Conservation (phyloP, 2,888 invertebrate genomes). For the Sarcophaga subvicina region DNA sequence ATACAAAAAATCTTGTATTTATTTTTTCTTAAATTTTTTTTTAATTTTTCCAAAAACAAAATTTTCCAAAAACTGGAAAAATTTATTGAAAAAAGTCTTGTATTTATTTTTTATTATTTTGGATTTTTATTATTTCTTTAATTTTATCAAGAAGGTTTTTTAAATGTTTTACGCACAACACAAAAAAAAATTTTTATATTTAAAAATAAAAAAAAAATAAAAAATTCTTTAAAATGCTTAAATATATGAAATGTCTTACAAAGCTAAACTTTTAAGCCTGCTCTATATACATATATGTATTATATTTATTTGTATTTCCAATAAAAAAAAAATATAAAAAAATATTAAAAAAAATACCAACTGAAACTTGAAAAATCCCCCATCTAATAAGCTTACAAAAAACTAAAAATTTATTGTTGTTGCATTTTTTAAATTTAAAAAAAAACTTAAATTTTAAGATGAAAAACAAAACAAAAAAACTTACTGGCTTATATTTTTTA, state of each 20-base stretch:
- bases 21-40: too few relatives aligned
- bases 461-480: not conserved
- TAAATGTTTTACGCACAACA: too few relatives aligned
- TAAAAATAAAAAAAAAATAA: too few relatives aligned
- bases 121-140: too few relatives aligned
- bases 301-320: slow-evolving; percentile 38
- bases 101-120: too few relatives aligned
- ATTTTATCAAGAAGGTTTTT: too few relatives aligned
- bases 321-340: not conserved
- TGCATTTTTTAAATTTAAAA: slow-evolving; percentile 23
- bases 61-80: too few relatives aligned
- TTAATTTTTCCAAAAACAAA: not conserved
- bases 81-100: not conserved
- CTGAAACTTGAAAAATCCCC: not conserved
- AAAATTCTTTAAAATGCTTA: too few relatives aligned
- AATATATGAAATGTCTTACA: too few relatives aligned
- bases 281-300: not conserved
- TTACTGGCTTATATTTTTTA: slow-evolving; percentile 1
- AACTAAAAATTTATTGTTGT: slow-evolving; percentile 34
- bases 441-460: not conserved
- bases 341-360: slow-evolving; percentile 16
- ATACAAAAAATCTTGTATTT: too few relatives aligned
- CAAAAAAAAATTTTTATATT: too few relatives aligned
- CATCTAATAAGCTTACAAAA: slow-evolving; percentile 13
- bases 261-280: too few relatives aligned